Evolutionary conservation across 1,140 invertebrate species (phyloP).

Genomic region (Portunus trituberculatus): DNA sequence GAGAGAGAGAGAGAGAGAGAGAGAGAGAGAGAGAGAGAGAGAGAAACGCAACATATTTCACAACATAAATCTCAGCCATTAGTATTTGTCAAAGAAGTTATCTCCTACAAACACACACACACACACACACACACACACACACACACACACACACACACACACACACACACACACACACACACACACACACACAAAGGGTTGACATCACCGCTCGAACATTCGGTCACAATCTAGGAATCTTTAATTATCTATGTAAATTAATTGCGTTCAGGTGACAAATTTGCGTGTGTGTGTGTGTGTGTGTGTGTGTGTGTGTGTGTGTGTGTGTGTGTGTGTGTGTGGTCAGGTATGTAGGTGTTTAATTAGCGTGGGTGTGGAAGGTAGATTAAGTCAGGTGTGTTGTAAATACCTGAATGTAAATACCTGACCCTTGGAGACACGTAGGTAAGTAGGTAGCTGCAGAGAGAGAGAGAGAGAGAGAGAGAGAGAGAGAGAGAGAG

Average conservation of each 20-base stretch:
- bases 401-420: too few relatives aligned
- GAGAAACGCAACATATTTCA: background rate
- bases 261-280: background rate
- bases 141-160: constrained; percentile 11
- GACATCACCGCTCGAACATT: background rate
- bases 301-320: constrained; percentile 47
- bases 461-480: too few relatives aligned
- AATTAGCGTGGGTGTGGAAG: too few relatives aligned
- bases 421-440: too few relatives aligned
- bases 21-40: background rate
- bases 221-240: background rate
- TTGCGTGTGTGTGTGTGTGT: constrained; percentile 27
- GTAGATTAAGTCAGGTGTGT: background rate
- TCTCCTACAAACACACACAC: background rate
- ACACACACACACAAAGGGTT: background rate
- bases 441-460: too few relatives aligned
- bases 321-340: constrained; percentile 38
- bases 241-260: background rate
- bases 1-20: background rate
- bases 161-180: background rate
- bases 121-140: background rate
- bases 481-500: too few relatives aligned
- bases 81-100: background rate
- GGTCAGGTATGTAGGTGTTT: background rate
- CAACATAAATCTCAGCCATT: background rate